phyloP scores from a whole-genome alignment of 1,140 invertebrate genomes.

The Lasioglossum albipes region DNA sequence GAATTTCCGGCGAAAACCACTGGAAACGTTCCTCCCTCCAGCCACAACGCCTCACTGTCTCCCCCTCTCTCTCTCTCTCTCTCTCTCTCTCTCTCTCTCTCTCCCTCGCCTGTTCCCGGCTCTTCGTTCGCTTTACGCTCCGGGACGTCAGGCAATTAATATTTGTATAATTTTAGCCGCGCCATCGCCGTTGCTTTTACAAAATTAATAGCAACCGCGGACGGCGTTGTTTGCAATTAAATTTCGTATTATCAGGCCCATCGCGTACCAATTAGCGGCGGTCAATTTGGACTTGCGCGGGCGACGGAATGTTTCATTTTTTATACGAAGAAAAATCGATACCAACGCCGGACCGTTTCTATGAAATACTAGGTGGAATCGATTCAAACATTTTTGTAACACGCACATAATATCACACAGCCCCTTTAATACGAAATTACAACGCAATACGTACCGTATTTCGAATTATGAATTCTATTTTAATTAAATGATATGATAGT shows the following conservation, averaged over 20 bases:
- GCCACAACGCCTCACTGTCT: not conserved
- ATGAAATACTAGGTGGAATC: too few relatives aligned
- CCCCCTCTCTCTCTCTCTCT: too few relatives aligned
- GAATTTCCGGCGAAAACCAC: slow-evolving; percentile 21
- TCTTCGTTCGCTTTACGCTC: not conserved
- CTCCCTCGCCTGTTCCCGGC: not conserved
- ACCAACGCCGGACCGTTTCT: too few relatives aligned
- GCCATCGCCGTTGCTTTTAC: not conserved
- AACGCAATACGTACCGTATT: too few relatives aligned
- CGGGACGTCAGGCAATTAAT: not conserved
- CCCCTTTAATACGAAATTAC: too few relatives aligned
- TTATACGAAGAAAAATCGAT: too few relatives aligned
- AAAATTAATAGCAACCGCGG: slow-evolving; percentile 20
- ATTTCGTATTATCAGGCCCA: slow-evolving; percentile 16
- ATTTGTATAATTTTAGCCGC: slow-evolving; percentile 1
- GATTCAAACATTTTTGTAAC: too few relatives aligned
- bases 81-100: too few relatives aligned
- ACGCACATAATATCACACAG: too few relatives aligned
- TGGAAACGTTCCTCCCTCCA: not conserved
- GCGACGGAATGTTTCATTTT: too few relatives aligned
- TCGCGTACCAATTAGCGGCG: slow-evolving; percentile 15
- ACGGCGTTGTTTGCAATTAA: slow-evolving; percentile 15
- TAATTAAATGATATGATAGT: too few relatives aligned
- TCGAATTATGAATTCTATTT: too few relatives aligned
- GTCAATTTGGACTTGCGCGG: not conserved